phyloP scores from a whole-genome alignment of 1,140 invertebrate genomes.

The Tetragonula clypearis region DNA sequence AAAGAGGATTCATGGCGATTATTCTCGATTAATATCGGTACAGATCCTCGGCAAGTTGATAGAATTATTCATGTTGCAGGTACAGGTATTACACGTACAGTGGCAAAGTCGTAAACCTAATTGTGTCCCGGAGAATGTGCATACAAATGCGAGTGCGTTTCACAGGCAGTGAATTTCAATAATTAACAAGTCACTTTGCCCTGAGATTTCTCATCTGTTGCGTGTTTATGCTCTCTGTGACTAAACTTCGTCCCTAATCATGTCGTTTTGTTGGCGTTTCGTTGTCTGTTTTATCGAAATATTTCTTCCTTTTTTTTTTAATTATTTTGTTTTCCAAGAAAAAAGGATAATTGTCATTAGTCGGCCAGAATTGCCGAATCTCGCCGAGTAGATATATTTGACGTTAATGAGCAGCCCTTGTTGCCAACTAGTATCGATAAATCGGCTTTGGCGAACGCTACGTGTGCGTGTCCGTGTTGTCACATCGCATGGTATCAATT shows the following conservation, averaged over 20 bases:
- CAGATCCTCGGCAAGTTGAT: conserved; percentile 59
- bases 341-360: conserved; percentile 27
- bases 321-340: not conserved
- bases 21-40: conserved; percentile 72
- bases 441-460: conserved; percentile 38
- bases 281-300: not conserved
- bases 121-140: conserved; percentile 51
- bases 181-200: not conserved
- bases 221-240: not conserved
- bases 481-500: conserved; percentile 20
- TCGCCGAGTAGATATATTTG: conserved; percentile 46
- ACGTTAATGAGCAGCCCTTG: conserved; percentile 30
- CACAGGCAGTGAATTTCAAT: conserved; percentile 38
- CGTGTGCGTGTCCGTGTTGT: conserved; percentile 1
- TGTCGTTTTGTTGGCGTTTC: not conserved
- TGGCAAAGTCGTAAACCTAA: conserved; percentile 65
- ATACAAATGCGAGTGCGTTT: conserved; percentile 27
- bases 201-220: not conserved
- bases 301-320: not conserved
- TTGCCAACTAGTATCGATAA: conserved; percentile 64
- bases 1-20: conserved; percentile 43
- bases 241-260: not conserved
- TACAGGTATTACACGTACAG: conserved; percentile 67
- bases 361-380: conserved; percentile 11
- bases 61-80: conserved; percentile 72